A percentile compares a stretch with the other conserved stretches of the same genome.
phyloP scores from a whole-genome alignment of 2,888 invertebrate genomes.

The Heliconius ethilla region DNA sequence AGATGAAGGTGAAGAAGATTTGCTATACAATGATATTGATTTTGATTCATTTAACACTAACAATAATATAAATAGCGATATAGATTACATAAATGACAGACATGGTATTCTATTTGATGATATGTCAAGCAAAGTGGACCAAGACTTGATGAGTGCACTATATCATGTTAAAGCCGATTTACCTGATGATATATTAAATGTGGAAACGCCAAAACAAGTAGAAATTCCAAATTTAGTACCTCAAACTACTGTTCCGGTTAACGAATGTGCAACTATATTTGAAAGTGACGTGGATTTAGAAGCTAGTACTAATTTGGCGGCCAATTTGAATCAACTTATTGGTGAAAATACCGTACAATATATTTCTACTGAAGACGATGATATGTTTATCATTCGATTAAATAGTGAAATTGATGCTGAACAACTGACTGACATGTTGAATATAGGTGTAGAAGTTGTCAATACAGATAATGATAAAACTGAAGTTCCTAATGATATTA shows the following conservation, averaged over 20 bases:
- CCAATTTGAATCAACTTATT: constrained; percentile 75
- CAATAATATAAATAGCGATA: constrained; percentile 66
- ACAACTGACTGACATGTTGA: constrained; percentile 73
- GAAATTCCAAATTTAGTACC: background rate
- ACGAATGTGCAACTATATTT: constrained; percentile 76
- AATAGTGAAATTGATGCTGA: constrained; percentile 75
- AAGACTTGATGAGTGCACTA: constrained; percentile 70
- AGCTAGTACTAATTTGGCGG: constrained; percentile 72
- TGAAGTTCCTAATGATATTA: constrained; percentile 34
- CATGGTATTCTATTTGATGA: constrained; percentile 64
- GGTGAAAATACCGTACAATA: constrained; percentile 76
- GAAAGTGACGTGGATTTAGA: constrained; percentile 77
- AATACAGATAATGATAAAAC: constrained; percentile 45
- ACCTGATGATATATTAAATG: constrained; percentile 66
- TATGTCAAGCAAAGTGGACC: constrained; percentile 63
- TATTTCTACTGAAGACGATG: constrained; percentile 75
- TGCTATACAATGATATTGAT: constrained; percentile 72
- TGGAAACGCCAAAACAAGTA: constrained; percentile 44
- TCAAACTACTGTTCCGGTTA: constrained; percentile 56
- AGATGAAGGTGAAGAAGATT: constrained; percentile 61
- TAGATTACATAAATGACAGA: constrained; percentile 61
- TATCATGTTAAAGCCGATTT: constrained; percentile 64
- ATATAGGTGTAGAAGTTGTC: constrained; percentile 64
- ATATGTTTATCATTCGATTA: constrained; percentile 76
- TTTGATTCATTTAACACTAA: constrained; percentile 71